Percentiles rank a stretch among this genome's conserved stretches.
Evolutionary conservation across 2,888 invertebrate genomes (phyloP).

Genomic region (Ophion ventricosus): DNA sequence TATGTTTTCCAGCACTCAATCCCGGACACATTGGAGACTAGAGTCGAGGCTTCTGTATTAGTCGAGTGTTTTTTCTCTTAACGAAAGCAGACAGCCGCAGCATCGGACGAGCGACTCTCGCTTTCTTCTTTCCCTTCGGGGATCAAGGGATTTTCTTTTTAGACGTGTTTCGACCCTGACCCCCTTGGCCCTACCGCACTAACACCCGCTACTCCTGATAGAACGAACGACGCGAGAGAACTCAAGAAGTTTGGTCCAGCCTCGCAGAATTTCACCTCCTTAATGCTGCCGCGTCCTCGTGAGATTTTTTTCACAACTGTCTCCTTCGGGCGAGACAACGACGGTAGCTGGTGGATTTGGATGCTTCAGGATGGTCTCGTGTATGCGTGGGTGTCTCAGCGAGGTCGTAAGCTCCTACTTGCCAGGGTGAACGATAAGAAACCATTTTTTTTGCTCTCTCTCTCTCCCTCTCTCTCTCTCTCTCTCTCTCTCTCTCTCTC

Average conservation of each 20-base stretch:
- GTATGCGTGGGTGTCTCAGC: not conserved
- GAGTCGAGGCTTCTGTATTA: constrained; percentile 14
- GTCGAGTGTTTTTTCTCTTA: constrained; percentile 12
- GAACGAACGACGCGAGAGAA: constrained; percentile 63
- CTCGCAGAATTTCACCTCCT: constrained; percentile 55
- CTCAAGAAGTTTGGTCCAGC: constrained; percentile 50
- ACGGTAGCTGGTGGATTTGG: constrained; percentile 48
- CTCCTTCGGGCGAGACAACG: constrained; percentile 1
- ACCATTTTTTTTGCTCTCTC: constrained; percentile 39
- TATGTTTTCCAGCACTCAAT: not conserved
- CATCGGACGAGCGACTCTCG: constrained; percentile 25
- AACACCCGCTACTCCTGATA: not conserved
- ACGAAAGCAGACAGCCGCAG: constrained; percentile 11
- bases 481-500: too few relatives aligned
- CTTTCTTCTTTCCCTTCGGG: constrained; percentile 69
- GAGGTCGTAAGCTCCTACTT: constrained; percentile 48
- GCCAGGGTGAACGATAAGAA: constrained; percentile 50
- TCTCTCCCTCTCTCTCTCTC: not conserved
- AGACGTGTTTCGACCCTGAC: constrained; percentile 80
- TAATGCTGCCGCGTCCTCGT: constrained; percentile 29
- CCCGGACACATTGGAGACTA: not conserved
- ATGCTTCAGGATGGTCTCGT: constrained; percentile 31
- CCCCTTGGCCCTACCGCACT: constrained; percentile 69
- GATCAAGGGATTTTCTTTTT: constrained; percentile 76
- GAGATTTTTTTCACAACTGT: constrained; percentile 53